Percentiles rank a stretch among this genome's conserved stretches.
Evolutionary conservation across 1,140 invertebrate species (phyloP).

Genomic region (Myzus persicae): DNA sequence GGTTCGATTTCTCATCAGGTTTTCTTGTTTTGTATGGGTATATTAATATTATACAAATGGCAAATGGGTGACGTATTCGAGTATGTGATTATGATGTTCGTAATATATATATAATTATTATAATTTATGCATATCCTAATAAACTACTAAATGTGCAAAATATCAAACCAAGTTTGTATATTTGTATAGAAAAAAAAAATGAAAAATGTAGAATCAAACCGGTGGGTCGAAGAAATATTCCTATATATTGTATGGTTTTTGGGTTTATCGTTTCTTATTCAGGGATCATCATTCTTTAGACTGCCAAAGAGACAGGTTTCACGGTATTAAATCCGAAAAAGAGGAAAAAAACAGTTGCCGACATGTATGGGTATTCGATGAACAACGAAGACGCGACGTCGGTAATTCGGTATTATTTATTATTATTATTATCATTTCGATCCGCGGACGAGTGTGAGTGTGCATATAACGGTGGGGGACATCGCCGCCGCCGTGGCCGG

Average conservation of each 20-base stretch:
- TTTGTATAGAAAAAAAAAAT: neutral
- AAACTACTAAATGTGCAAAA: neutral
- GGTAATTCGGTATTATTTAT: conserved; percentile 7
- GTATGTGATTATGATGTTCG: no score
- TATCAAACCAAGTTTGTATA: neutral
- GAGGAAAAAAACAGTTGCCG: neutral
- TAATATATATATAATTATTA: no score
- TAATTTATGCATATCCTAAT: neutral
- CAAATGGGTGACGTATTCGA: no score
- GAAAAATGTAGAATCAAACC: neutral
- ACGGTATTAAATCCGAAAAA: neutral
- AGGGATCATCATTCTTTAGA: neutral
- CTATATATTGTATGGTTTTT: neutral
- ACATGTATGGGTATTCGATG: neutral
- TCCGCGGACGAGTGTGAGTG: neutral
- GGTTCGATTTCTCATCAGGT: neutral
- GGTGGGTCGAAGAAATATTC: neutral
- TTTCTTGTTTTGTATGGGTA: neutral
- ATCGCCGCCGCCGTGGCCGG: neutral
- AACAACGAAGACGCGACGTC: neutral
- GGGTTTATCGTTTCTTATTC: neutral
- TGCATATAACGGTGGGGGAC: conserved; percentile 11
- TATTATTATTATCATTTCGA: neutral
- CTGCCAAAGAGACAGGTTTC: neutral
- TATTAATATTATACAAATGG: neutral